Base-by-base conservation (phyloP, 2,888 invertebrate genomes). In the Oligia fasciuncula region DNA sequence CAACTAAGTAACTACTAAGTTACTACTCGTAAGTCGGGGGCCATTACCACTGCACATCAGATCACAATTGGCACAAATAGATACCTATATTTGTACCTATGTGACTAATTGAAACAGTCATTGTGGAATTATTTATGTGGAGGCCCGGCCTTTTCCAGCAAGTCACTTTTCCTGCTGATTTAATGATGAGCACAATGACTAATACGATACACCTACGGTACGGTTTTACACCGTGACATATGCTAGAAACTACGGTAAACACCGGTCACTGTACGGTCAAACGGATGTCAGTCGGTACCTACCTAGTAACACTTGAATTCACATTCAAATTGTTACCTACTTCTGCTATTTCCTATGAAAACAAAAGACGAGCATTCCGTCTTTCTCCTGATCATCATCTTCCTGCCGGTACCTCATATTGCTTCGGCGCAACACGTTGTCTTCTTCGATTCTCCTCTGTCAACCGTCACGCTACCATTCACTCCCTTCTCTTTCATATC, bases 141-240 rank as follows among this genome's bases (percentile, higher is more conserved):
- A 40, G 3, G 3, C 35, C 35, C 35, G 35, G 35, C 3, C 2
- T 35, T 73, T 54, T 73, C 19, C 23, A 65, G 81, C 80, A 9
- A 35, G 43, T 73, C 40, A 40, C 23, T 19, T 35, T 81, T 73
- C 79, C 79, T 79, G 73, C 17, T 51, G 14, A 13, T 23, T 54
- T 13, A 9, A 19, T 72, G 5, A 23, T 72, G 13, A 54, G n/a
- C 13, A 54, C n/a, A 23, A n/a, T 79, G 72, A 40, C n/a, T 63
- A n/a, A 51, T 65, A 60, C 46, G 0, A 23, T 4, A 46, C 57
- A 57, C 57, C 23, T 54, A 60, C 11, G n/a, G 13, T 17, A 72
- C n/a, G 11, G 51, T 79, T 11, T 67, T 23, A n/a, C 5, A 54
- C 14, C 14, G 43, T 76, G 57, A 62, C 43, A 29, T 57, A 46